Percentiles rank a stretch among this genome's conserved stretches.
Conservation (phyloP, 2,888 invertebrate species). For the Oscheius sp. region DNA sequence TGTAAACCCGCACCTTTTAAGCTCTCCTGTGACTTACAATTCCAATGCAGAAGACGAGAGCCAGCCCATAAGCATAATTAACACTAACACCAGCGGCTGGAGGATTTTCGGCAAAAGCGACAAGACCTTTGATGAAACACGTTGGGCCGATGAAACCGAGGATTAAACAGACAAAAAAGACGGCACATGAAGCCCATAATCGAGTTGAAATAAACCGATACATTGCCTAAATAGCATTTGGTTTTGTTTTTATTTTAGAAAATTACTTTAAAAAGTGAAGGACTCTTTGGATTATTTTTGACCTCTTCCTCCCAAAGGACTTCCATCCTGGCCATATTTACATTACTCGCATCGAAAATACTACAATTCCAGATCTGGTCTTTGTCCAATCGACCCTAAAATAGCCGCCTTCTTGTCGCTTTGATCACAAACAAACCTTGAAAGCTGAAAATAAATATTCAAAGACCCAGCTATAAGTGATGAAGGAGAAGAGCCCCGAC, state of each 20-base stretch:
- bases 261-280: conserved; percentile 58
- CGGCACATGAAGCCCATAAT: conserved; percentile 65
- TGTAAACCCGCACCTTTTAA: no score
- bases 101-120: conserved; percentile 65
- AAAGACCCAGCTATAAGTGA: conserved; percentile 72
- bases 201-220: conserved; percentile 69
- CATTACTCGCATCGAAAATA: conserved; percentile 70
- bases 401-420: neutral
- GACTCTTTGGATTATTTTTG: conserved; percentile 48
- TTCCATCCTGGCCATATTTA: conserved; percentile 70
- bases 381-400: conserved; percentile 49
- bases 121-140: conserved; percentile 64
- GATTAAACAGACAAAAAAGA: conserved; percentile 65
- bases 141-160: conserved; percentile 71
- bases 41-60: conserved; percentile 66
- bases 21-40: conserved; percentile 35
- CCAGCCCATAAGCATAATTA: conserved; percentile 65
- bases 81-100: conserved; percentile 35
- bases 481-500: conserved; percentile 71
- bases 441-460: conserved; percentile 70
- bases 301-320: conserved; percentile 72
- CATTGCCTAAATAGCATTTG: conserved; percentile 53
- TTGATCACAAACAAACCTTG: conserved; percentile 17
- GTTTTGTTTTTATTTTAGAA: no score
- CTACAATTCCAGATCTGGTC: conserved; percentile 68